Evolutionary conservation across 2,113 vertebrate species (phyloP).

Genomic region (Chinchilla lanigera): DNA sequence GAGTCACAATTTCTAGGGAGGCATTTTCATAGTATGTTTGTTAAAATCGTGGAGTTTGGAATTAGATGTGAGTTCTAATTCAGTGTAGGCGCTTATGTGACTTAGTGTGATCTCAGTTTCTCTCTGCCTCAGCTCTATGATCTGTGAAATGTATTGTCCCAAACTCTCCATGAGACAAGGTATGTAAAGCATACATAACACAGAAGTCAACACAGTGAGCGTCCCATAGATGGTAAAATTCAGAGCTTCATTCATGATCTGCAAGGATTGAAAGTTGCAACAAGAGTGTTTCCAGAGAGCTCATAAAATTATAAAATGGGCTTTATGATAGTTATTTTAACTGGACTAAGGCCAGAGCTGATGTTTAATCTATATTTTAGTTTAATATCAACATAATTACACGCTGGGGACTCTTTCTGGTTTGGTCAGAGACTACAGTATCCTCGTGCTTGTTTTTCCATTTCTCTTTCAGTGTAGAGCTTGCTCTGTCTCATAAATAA

Average conservation of each 20-base stretch:
- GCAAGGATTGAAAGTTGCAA: not conserved
- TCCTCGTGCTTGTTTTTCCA: not conserved
- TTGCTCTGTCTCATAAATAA: not conserved
- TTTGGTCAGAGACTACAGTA: not conserved
- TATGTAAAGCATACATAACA: not conserved
- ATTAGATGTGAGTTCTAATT: not conserved
- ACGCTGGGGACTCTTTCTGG: not conserved
- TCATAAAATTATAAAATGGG: not conserved
- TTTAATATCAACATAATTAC: not conserved
- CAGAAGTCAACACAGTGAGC: not conserved
- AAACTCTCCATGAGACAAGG: not conserved
- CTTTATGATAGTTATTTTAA: not conserved
- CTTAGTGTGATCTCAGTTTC: not conserved
- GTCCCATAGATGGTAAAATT: not conserved
- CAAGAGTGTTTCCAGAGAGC: not conserved
- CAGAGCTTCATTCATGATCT: not conserved
- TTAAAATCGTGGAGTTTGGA: not conserved
- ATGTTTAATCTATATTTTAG: not conserved
- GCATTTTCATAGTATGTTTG: not conserved
- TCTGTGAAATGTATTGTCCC: not conserved
- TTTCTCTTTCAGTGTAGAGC: not conserved
- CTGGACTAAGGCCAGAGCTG: not conserved
- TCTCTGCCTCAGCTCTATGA: not conserved
- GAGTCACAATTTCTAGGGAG: not conserved
- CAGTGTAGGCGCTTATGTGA: not conserved